These are phyloP conservation scores for Anolis carolinensis DNA, from an alignment of 2,113 vertebrate genomes.

Conservation along the genomic window DNA sequence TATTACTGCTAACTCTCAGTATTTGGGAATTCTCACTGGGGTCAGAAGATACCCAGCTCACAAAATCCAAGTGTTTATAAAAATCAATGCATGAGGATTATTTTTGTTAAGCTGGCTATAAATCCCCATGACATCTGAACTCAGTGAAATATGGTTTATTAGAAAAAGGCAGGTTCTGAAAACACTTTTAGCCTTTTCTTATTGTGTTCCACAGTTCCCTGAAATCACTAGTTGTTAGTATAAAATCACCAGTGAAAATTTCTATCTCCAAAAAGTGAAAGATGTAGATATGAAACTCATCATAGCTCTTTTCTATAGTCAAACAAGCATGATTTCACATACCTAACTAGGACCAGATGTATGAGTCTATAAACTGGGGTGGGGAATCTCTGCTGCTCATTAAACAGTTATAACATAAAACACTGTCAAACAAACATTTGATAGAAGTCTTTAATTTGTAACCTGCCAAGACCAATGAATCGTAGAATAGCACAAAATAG, in stretches of 20 bases:
- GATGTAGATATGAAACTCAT: not conserved
- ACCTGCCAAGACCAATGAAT: not conserved
- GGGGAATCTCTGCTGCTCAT: too few relatives aligned
- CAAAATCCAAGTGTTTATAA: too few relatives aligned
- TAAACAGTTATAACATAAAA: conserved; percentile 1
- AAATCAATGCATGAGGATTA: too few relatives aligned
- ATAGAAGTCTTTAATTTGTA: not conserved
- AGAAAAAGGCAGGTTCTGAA: not conserved
- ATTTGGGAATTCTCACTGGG: too few relatives aligned
- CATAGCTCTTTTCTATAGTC: not conserved
- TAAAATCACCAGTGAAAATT: not conserved
- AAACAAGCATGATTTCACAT: not conserved
- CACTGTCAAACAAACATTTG: not conserved
- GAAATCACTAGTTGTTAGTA: not conserved
- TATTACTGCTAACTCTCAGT: too few relatives aligned
- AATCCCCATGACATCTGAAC: not conserved
- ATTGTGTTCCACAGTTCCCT: not conserved
- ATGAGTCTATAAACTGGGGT: not conserved
- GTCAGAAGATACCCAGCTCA: too few relatives aligned
- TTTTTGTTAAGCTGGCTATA: not conserved
- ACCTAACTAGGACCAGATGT: not conserved
- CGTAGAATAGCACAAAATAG: not conserved
- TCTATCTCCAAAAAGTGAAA: not conserved
- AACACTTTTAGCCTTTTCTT: not conserved
- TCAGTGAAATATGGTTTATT: not conserved